These are phyloP conservation scores for Heliconius hortense DNA, from an alignment of 2,888 invertebrate species.

Conservation along the genomic window DNA sequence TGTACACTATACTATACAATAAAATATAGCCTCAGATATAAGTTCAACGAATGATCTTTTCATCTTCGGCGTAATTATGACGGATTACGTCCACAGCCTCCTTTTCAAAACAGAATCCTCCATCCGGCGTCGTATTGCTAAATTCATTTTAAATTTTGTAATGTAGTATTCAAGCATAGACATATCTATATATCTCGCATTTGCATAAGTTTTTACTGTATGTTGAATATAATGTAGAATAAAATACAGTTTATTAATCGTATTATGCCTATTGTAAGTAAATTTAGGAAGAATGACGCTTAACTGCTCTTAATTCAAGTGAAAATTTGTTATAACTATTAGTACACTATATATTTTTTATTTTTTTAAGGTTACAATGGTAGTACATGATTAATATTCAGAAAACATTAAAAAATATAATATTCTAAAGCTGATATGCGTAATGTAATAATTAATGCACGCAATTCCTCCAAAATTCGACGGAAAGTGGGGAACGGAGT, in stretches of 20 bases:
- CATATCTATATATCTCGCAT: neutral
- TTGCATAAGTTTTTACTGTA: neutral
- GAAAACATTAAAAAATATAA: too few relatives aligned
- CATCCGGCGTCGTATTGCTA: neutral
- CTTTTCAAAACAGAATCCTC: neutral
- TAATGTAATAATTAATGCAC: too few relatives aligned
- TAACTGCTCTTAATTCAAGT: neutral
- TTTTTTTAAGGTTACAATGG: too few relatives aligned
- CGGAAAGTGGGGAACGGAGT: too few relatives aligned
- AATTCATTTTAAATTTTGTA: neutral
- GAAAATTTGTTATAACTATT: too few relatives aligned
- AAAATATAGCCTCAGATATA: neutral
- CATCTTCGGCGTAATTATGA: conserved; percentile 11
- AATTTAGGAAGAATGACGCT: neutral
- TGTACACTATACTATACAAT: neutral
- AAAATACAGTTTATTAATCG: too few relatives aligned
- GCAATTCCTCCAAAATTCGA: too few relatives aligned
- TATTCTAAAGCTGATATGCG: neutral
- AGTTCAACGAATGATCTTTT: neutral
- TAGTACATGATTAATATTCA: too few relatives aligned
- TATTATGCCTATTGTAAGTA: neutral
- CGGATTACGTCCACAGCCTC: neutral
- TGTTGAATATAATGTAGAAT: neutral
- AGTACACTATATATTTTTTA: too few relatives aligned
- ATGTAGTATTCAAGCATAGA: neutral